Percentiles rank a stretch among this genome's conserved stretches.
phyloP scores from a whole-genome alignment of 2,888 invertebrate species.

The Drosophila mettleri region DNA sequence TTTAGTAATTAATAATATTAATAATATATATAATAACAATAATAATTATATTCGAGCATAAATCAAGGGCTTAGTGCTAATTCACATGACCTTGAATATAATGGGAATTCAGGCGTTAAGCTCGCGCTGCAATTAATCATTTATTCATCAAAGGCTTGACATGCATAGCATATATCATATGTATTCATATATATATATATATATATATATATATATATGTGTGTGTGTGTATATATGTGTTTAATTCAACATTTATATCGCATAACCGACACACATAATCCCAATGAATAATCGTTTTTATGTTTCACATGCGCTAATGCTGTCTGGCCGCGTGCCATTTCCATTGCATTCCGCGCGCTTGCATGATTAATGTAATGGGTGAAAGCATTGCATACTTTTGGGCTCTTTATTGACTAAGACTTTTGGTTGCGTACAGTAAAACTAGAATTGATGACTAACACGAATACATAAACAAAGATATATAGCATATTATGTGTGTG shows the following conservation, averaged over 20 bases:
- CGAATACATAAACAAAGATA: conserved; percentile 21
- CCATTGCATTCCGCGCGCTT: conserved; percentile 25
- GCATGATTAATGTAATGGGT: conserved; percentile 42
- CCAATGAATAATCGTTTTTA: conserved; percentile 42
- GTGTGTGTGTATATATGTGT: not conserved
- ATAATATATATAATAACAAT: no score
- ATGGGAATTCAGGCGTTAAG: not conserved
- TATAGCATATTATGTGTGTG: not conserved
- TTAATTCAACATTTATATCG: conserved; percentile 2
- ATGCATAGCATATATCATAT: not conserved
- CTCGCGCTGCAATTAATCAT: conserved; percentile 21
- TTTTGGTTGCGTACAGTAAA: conserved; percentile 29
- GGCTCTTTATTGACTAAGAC: conserved; percentile 62
- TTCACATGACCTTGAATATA: not conserved
- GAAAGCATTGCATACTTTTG: conserved; percentile 64
- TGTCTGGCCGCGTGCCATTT: conserved; percentile 14
- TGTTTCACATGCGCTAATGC: conserved; percentile 1
- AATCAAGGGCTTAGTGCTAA: not conserved
- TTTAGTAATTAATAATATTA: not conserved
- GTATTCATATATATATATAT: not conserved
- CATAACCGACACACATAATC: conserved; percentile 12
- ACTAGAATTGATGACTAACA: conserved; percentile 41
- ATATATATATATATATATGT: not conserved
- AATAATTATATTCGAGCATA: not conserved
- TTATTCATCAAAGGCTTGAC: conserved; percentile 1